Percentiles rank a stretch among this genome's conserved stretches.
phyloP scores from a whole-genome alignment of 2,888 invertebrate genomes.

The Carabus problematicus region DNA sequence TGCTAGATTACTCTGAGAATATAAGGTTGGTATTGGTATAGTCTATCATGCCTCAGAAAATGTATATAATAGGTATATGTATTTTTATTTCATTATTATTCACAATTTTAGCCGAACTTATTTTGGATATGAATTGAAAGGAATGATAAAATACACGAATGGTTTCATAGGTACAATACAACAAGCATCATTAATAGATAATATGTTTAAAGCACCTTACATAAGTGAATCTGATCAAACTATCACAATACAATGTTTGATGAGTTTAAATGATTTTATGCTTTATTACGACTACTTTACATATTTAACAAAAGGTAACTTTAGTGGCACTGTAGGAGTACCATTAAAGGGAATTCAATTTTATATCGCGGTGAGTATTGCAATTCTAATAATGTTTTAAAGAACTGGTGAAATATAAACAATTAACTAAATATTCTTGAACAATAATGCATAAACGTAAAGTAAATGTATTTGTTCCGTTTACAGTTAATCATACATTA shows the following conservation, averaged over 20 bases:
- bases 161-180: conserved; percentile 20
- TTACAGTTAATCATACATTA: no score
- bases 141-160: conserved; percentile 9
- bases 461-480: no score
- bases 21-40: no score
- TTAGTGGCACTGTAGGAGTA: conserved; percentile 22
- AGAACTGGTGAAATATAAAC: no score
- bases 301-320: background rate
- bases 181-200: background rate
- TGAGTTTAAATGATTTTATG: background rate
- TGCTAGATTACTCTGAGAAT: no score
- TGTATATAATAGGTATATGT: no score
- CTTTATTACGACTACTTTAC: conserved; percentile 13
- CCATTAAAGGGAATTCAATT: background rate
- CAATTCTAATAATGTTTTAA: no score
- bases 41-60: no score
- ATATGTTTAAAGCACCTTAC: background rate
- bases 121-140: conserved; percentile 19
- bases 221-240: conserved; percentile 2
- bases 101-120: background rate
- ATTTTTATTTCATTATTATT: no score
- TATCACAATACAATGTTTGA: background rate
- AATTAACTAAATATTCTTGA: no score
- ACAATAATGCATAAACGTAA: no score
- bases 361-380: no score